A percentile compares a stretch with the other conserved stretches of the same genome.
phyloP scores from a whole-genome alignment of 1,140 invertebrate genomes.

The Lucilia sericata region DNA sequence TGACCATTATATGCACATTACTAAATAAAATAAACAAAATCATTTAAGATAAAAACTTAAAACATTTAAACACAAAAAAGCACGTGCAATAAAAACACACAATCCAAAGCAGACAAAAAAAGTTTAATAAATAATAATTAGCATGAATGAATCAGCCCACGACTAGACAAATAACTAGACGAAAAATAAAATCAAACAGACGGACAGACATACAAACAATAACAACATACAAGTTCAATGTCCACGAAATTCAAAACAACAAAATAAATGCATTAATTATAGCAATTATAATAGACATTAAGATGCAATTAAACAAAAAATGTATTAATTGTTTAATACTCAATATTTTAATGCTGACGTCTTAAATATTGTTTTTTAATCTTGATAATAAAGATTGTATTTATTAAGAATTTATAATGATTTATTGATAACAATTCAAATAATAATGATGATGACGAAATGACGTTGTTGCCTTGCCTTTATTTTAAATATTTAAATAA shows the following conservation, averaged over 20 bases:
- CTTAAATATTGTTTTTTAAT: background rate
- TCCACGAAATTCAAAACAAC: conserved; percentile 7
- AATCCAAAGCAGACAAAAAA: background rate
- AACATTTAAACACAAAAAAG: background rate
- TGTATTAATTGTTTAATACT: background rate
- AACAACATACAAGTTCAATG: conserved; percentile 31
- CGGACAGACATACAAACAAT: background rate
- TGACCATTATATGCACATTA: no score
- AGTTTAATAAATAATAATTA: conserved; percentile 19
- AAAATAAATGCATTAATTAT: background rate
- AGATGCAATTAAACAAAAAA: conserved; percentile 27
- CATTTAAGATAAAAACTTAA: background rate
- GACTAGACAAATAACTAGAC: background rate
- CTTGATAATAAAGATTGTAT: background rate
- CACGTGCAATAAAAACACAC: background rate
- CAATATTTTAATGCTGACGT: background rate
- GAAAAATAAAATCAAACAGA: background rate
- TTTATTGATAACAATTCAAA: no score
- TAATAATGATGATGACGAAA: no score
- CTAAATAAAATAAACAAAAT: no score
- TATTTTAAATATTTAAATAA: no score
- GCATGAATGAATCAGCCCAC: conserved; percentile 25
- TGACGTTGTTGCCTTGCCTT: no score
- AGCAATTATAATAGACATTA: background rate
- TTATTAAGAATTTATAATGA: no score